A percentile compares a stretch with the other conserved stretches of the same genome.
Conservation (phyloP, 1,140 invertebrate genomes). For the Pomacea maculata region DNA sequence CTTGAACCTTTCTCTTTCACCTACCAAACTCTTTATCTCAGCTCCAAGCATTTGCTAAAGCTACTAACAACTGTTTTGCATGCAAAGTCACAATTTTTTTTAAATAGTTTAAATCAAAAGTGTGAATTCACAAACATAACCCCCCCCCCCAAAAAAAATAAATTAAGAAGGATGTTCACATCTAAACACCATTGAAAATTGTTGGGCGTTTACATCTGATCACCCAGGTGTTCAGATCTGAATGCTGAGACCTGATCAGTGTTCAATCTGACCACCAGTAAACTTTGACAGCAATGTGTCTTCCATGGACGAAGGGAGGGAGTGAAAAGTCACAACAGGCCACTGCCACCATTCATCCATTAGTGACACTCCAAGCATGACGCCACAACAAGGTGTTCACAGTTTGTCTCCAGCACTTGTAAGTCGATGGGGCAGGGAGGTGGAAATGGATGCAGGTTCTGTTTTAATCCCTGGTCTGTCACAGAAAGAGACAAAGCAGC, state of each 20-base stretch:
- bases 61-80: too few relatives aligned
- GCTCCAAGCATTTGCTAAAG: too few relatives aligned
- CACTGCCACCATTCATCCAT: not conserved
- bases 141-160: not conserved
- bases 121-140: not conserved
- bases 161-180: not conserved
- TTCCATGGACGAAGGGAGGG: not conserved
- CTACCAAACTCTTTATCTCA: too few relatives aligned
- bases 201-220: not conserved
- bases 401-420: constrained; percentile 19
- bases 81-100: too few relatives aligned
- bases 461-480: not conserved
- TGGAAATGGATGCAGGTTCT: not conserved
- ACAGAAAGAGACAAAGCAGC: too few relatives aligned
- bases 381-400: constrained; percentile 7
- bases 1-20: too few relatives aligned
- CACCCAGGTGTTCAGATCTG: constrained; percentile 9
- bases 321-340: not conserved
- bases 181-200: not conserved
- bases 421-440: constrained; percentile 14
- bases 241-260: not conserved
- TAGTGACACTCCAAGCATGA: not conserved
- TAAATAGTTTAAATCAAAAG: not conserved
- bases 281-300: not conserved
- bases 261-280: not conserved